phyloP scores from a whole-genome alignment of 2,888 invertebrate species.

The Peribatodes rhomboidaria region DNA sequence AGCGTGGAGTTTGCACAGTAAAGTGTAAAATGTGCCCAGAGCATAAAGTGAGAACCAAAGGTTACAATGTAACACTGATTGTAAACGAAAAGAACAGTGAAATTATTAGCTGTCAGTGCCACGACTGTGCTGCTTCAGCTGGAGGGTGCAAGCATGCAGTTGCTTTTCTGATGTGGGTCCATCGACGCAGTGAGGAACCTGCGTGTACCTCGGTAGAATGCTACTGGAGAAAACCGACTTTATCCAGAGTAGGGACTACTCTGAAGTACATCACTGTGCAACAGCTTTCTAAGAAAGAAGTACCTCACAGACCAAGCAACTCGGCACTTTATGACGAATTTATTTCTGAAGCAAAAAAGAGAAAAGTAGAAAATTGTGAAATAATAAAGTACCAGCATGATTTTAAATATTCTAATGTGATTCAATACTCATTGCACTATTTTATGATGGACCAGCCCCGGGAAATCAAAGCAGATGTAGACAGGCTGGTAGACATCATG shows the following conservation, averaged over 20 bases:
- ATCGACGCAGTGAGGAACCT: neutral
- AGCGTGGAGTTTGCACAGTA: neutral
- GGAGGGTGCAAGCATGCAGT: conserved; percentile 4
- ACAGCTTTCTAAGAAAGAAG: neutral
- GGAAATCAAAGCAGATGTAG: no score
- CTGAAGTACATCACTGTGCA: neutral
- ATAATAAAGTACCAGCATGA: neutral
- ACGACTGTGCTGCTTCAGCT: neutral
- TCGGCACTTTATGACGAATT: neutral
- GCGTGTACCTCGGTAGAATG: neutral
- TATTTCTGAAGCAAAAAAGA: neutral
- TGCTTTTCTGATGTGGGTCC: neutral
- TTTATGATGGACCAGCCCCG: no score
- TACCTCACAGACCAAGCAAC: neutral
- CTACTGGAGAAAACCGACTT: neutral
- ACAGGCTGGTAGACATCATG: no score
- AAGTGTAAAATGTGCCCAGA: neutral
- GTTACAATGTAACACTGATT: neutral
- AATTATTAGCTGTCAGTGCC: neutral
- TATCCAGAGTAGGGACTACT: neutral
- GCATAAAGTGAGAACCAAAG: neutral
- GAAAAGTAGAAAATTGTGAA: neutral
- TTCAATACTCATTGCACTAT: no score
- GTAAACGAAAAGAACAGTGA: neutral
- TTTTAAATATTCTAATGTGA: no score